Base-by-base conservation (phyloP, 2,113 vertebrate genomes). In the Mesocricetus auratus region DNA sequence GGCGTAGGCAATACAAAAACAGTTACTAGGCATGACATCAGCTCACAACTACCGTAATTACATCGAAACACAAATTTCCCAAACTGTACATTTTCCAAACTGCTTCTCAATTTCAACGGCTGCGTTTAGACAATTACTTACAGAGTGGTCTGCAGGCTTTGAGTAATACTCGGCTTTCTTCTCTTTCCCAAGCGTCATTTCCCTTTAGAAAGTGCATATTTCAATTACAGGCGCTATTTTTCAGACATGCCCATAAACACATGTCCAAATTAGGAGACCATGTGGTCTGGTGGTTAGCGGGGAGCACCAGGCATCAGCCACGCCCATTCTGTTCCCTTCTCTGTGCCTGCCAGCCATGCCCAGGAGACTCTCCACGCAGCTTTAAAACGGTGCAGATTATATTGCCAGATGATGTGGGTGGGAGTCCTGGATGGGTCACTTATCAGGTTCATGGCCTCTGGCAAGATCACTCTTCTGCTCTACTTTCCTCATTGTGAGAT, bases 1-100 rank as follows among this genome's bases (percentile, higher is more conserved):
- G 98, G 97, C 98, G 95, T 96, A 92, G 97, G 98, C 97, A 98
- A 98, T 97, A 97, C 97, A 96, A 97, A 96, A 95, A 39, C 98
- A 98, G 98, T 99, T 98, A 98, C 98, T 98, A 98, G 98, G 98
- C 98, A 98, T 98, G 98, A 99, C 98, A 99, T 99, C 98, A 99
- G 98, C 98, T 98, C 78, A 85, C 92, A 36, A 58, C 97, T 98
- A 98, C 98, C 81, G 90, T 90, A 96, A 95, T 73, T 97, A 96
- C 97, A 97, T 79, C 66, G 50, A 97, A 47, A 97, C 36, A 86
- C 97, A 42, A 97, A 90, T 91, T 95, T 90, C 93, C 97, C 94
- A 95, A 86, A 1, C 89, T 83, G 79, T 58, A 29, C 75, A 97
- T 97, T 98, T 98, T 98, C 98, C 97, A 96, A 24, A 95, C 95